Conservation (phyloP, 2,797 vertebrate species). For the Acipenser oxyrinchus region DNA sequence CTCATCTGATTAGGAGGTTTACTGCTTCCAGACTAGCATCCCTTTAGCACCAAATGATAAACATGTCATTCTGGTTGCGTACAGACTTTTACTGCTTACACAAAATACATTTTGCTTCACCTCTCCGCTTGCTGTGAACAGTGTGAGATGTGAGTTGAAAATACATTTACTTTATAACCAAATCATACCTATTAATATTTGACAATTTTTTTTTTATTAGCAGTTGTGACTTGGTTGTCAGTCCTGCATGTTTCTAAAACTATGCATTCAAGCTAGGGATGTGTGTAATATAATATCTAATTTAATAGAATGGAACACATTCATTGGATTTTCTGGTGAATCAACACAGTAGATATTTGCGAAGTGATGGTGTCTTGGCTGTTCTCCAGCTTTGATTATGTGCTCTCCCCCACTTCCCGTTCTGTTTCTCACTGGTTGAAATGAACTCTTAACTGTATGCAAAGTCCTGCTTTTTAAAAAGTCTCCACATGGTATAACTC, state of each 20-base stretch:
- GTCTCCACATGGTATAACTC: too few relatives aligned
- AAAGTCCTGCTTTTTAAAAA: too few relatives aligned
- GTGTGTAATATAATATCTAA: slow-evolving; percentile 28
- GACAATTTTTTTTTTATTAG: slow-evolving; percentile 1
- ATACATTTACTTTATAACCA: slow-evolving; percentile 5
- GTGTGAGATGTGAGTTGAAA: background rate
- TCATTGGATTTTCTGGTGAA: slow-evolving; percentile 35
- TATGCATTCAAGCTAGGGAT: slow-evolving; percentile 23
- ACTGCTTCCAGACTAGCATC: too few relatives aligned
- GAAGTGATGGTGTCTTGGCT: slow-evolving; percentile 18
- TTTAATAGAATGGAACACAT: slow-evolving; percentile 32
- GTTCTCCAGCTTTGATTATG: too few relatives aligned
- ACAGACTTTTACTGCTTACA: too few relatives aligned
- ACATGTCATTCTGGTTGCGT: too few relatives aligned
- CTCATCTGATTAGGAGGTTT: too few relatives aligned
- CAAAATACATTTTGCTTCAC: too few relatives aligned
- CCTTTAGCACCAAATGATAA: too few relatives aligned
- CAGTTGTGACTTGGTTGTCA: slow-evolving; percentile 10
- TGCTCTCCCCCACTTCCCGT: too few relatives aligned
- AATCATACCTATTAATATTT: slow-evolving; percentile 5
- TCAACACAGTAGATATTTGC: slow-evolving; percentile 33
- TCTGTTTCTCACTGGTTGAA: too few relatives aligned
- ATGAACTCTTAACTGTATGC: too few relatives aligned
- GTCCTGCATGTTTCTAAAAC: slow-evolving; percentile 12
- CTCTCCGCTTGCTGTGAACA: background rate